Percentiles rank a stretch among this genome's conserved stretches.
These are phyloP conservation scores for Ptilorrhoa leucosticta DNA, from an alignment of 2,113 vertebrate species.

Conservation along the genomic window DNA sequence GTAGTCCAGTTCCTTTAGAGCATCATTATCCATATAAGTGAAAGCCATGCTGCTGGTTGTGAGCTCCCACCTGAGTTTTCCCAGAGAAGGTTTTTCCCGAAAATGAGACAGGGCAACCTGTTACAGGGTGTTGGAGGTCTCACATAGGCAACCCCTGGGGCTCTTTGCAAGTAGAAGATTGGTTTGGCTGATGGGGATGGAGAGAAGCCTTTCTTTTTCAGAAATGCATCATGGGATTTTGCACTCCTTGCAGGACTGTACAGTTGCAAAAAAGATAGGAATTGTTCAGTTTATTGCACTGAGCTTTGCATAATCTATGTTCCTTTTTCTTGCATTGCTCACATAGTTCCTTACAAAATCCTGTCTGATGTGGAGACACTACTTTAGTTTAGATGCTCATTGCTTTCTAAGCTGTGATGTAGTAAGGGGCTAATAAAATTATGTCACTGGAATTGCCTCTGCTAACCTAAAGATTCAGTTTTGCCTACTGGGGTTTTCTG, in stretches of 20 bases:
- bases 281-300: neutral
- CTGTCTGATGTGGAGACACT: neutral
- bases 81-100: neutral
- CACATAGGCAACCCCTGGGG: neutral
- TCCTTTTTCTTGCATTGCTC: neutral
- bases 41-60: neutral
- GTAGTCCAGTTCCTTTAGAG: neutral
- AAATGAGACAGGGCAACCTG: neutral
- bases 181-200: neutral
- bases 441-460: neutral
- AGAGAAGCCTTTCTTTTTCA: neutral
- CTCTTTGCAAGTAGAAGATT: neutral
- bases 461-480: neutral
- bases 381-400: neutral
- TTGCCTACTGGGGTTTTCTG: neutral
- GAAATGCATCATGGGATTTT: neutral
- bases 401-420: neutral
- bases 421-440: neutral
- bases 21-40: accelerated
- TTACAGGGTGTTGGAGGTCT: neutral
- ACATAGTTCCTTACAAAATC: neutral
- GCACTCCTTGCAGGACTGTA: neutral
- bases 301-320: neutral
- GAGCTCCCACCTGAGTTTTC: neutral
- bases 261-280: neutral